phyloP scores from a whole-genome alignment of 1,140 invertebrate species.

The Drosophila burlai region DNA sequence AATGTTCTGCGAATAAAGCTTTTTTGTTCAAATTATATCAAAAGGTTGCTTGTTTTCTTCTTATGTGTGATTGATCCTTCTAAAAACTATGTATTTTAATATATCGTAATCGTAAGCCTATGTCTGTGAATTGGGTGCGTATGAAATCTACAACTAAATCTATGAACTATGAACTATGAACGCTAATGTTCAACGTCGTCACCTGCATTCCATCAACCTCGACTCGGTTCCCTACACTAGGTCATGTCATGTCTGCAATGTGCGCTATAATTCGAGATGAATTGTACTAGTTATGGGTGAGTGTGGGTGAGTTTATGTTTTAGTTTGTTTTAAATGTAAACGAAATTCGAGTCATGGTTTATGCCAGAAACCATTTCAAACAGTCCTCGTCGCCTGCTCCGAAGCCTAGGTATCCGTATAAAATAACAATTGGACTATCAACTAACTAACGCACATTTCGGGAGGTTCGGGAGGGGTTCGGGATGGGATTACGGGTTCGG shows the following conservation, averaged over 20 bases:
- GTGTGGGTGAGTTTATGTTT: background rate
- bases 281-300: conserved; percentile 54
- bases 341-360: conserved; percentile 59
- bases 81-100: conserved; percentile 34
- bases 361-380: conserved; percentile 62
- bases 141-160: conserved; percentile 64
- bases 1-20: conserved; percentile 66
- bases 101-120: conserved; percentile 50
- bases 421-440: conserved; percentile 79
- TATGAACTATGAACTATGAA: conserved; percentile 65
- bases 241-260: conserved; percentile 31
- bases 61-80: conserved; percentile 29
- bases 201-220: conserved; percentile 41
- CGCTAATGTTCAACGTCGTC: conserved; percentile 37
- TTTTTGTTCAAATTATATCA: conserved; percentile 60
- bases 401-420: conserved; percentile 58
- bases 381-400: conserved; percentile 53
- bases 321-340: conserved; percentile 42
- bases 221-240: conserved; percentile 35
- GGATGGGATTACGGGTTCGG: conserved; percentile 3
- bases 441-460: conserved; percentile 74
- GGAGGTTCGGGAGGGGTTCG: conserved; percentile 27
- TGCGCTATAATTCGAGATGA: conserved; percentile 57
- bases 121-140: conserved; percentile 42
- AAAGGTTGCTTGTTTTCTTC: conserved; percentile 39